phyloP scores from a whole-genome alignment of 2,888 invertebrate species.

The Xestia xanthographa region DNA sequence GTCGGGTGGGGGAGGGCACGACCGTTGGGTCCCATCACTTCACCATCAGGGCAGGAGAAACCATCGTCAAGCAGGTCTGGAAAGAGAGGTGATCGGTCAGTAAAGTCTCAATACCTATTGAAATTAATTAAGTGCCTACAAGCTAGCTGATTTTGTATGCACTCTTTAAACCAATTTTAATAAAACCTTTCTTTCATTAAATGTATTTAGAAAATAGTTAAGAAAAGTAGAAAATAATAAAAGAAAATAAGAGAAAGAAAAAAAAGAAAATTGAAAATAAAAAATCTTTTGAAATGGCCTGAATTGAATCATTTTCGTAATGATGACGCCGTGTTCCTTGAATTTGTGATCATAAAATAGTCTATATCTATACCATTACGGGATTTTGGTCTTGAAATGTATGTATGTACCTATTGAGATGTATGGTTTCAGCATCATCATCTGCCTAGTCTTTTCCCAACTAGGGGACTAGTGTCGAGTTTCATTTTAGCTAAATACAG shows the following conservation, averaged over 20 bases:
- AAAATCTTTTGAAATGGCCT: background rate
- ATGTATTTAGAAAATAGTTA: background rate
- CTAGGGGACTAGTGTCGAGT: too few relatives aligned
- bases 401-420: too few relatives aligned
- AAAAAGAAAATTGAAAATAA: too few relatives aligned
- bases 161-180: background rate
- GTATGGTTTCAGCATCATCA: too few relatives aligned
- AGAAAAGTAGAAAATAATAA: too few relatives aligned
- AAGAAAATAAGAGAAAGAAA: too few relatives aligned
- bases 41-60: conserved; percentile 94
- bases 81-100: conserved; percentile 36
- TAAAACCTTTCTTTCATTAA: background rate
- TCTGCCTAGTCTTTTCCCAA: too few relatives aligned
- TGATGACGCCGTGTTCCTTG: background rate
- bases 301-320: too few relatives aligned
- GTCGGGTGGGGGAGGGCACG: conserved; percentile 94
- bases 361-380: too few relatives aligned
- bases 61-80: conserved; percentile 93
- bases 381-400: too few relatives aligned
- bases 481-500: too few relatives aligned
- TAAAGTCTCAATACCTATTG: background rate
- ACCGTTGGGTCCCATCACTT: conserved; percentile 92
- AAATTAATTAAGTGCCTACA: background rate
- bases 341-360: background rate
- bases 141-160: background rate